These are phyloP conservation scores for Chironex yamaguchii DNA, from an alignment of 30 jellyfish, hydroid and myxozoan species.

Conservation along the genomic window DNA sequence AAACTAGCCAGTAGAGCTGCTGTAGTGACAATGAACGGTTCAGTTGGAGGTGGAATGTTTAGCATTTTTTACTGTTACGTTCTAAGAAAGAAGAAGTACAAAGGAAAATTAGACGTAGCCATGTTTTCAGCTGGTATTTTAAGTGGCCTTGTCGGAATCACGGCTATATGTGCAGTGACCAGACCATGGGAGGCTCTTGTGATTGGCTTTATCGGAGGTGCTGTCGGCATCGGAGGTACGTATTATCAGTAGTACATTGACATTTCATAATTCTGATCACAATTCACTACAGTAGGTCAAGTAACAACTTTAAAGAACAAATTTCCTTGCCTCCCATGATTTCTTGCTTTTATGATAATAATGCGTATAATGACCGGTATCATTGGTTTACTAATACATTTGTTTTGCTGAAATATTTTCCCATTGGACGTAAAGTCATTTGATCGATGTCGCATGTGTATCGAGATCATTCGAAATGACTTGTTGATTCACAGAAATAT, in stretches of 20 bases:
- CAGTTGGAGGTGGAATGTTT: slow-evolving; percentile 84
- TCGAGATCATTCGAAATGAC: too few species aligned
- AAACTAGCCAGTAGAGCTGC: slow-evolving; percentile 89
- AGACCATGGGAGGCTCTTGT: slow-evolving; percentile 89
- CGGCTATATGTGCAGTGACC: slow-evolving; percentile 81
- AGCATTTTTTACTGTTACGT: slow-evolving; percentile 75
- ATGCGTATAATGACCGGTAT: too few species aligned
- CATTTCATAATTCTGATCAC: too few species aligned
- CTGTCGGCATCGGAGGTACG: slow-evolving; percentile 59
- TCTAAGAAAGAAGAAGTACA: slow-evolving; percentile 70
- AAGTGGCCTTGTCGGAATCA: slow-evolving; percentile 82
- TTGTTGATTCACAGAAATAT: too few species aligned
- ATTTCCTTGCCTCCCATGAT: too few species aligned
- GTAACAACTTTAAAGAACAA: too few species aligned
- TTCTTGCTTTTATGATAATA: too few species aligned
- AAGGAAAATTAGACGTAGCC: slow-evolving; percentile 60
- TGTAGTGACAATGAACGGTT: slow-evolving; percentile 78
- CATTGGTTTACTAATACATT: too few species aligned
- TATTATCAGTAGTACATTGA: background rate
- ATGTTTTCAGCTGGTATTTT: slow-evolving; percentile 73
- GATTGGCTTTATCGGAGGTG: slow-evolving; percentile 77
- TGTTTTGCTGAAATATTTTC: too few species aligned
- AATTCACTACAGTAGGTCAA: too few species aligned
- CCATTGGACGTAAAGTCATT: too few species aligned
- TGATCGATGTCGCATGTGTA: too few species aligned